Conservation (phyloP, 1,140 invertebrate species). For the Thaumetopoea pityocampa region DNA sequence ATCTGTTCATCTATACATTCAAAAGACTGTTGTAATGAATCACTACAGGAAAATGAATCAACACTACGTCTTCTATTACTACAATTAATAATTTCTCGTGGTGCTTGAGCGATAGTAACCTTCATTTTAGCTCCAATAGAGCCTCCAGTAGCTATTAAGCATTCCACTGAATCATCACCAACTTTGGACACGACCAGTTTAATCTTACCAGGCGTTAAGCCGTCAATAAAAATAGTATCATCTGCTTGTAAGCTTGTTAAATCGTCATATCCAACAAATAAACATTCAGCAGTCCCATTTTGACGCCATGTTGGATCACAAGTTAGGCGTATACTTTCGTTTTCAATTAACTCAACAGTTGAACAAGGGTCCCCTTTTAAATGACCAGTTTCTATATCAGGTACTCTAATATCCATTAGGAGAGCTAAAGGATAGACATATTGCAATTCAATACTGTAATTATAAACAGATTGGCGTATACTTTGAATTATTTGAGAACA, state of each 20-base stretch:
- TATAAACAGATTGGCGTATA: conserved; percentile 64
- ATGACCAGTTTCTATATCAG: conserved; percentile 65
- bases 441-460: conserved; percentile 65
- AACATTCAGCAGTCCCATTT: conserved; percentile 55
- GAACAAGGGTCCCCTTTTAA: conserved; percentile 52
- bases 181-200: conserved; percentile 51
- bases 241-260: conserved; percentile 48
- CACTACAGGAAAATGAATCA: conserved; percentile 39
- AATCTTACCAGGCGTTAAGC: conserved; percentile 48
- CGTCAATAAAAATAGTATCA: conserved; percentile 56
- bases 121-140: conserved; percentile 62
- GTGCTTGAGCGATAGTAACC: conserved; percentile 54
- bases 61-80: conserved; percentile 27
- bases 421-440: conserved; percentile 67
- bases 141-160: conserved; percentile 44
- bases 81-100: conserved; percentile 34
- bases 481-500: conserved; percentile 63
- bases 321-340: conserved; percentile 46
- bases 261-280: conserved; percentile 61
- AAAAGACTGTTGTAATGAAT: conserved; percentile 41
- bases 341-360: conserved; percentile 43
- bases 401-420: conserved; percentile 63
- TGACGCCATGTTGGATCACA: conserved; percentile 58
- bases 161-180: conserved; percentile 64
- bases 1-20: conserved; percentile 63